phyloP scores from a whole-genome alignment of 1,140 invertebrate genomes.

The Acyrthosiphon pisum region DNA sequence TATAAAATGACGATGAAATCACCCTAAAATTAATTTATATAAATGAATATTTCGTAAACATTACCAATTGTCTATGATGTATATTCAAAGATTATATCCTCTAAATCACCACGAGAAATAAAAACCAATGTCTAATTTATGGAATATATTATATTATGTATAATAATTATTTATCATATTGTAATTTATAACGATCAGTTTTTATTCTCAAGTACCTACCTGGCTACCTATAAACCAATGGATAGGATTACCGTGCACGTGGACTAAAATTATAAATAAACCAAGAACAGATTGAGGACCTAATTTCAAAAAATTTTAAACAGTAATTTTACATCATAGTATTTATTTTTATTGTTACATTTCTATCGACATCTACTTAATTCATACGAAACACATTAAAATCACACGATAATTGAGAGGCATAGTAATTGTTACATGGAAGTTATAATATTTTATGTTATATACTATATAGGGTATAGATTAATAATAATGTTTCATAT shows the following conservation, averaged over 20 bases:
- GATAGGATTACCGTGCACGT: not conserved
- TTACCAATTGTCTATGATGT: not conserved
- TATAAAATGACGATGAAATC: no score
- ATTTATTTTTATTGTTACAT: slow-evolving; percentile 42
- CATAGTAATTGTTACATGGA: not conserved
- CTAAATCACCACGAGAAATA: not conserved
- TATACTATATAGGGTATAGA: slow-evolving; percentile 17
- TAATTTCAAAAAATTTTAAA: not conserved
- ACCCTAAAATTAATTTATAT: not conserved
- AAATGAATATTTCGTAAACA: not conserved
- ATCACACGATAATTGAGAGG: slow-evolving; percentile 29
- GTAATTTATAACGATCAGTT: not conserved
- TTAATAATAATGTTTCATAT: slow-evolving; percentile 24
- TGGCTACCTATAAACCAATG: not conserved
- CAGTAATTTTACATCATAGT: not conserved
- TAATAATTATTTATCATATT: not conserved
- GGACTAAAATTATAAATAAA: not conserved
- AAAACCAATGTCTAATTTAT: not conserved
- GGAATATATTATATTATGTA: not conserved
- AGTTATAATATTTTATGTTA: slow-evolving; percentile 10
- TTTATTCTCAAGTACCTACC: not conserved
- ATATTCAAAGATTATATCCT: not conserved
- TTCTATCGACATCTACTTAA: slow-evolving; percentile 6
- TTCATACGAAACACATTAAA: slow-evolving; percentile 38
- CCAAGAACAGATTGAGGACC: not conserved